Evolutionary conservation across 2,797 vertebrate species (phyloP).

Genomic region (Mareca penelope): DNA sequence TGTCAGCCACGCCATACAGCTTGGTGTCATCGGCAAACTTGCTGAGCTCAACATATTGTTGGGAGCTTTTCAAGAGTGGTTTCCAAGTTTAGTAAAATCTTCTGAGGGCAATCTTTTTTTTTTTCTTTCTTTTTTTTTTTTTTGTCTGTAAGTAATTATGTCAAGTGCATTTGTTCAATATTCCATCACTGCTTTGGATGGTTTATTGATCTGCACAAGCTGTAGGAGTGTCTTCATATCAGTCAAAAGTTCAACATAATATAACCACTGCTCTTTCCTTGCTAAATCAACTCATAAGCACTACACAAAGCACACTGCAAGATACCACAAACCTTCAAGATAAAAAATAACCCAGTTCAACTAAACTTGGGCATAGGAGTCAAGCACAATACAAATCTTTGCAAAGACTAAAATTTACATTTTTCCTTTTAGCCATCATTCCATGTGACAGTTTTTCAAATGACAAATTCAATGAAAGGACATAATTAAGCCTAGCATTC

Average conservation of each 20-base stretch:
- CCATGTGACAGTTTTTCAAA: neutral
- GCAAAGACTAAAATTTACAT: neutral
- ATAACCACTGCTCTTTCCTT: neutral
- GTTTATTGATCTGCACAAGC: neutral
- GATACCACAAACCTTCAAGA: neutral
- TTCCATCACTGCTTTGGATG: neutral
- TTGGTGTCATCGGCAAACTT: too few species aligned
- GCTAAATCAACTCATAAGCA: neutral
- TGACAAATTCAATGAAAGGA: neutral
- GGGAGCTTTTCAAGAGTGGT: neutral
- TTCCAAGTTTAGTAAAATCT: neutral
- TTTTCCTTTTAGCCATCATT: neutral
- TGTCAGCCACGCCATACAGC: too few species aligned
- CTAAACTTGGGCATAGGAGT: neutral
- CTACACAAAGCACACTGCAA: neutral
- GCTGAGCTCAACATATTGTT: too few species aligned
- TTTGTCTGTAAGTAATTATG: neutral
- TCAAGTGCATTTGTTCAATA: neutral
- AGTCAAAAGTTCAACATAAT: neutral
- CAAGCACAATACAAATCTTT: neutral
- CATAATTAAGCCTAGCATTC: neutral
- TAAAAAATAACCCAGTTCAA: neutral
- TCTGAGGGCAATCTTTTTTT: neutral
- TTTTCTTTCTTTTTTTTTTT: neutral
- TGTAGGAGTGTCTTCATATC: neutral